Evolutionary conservation across 2,113 vertebrate genomes (phyloP), one percentile per base, ranked within the genome.

Genomic region (Gadus chalcogrammus): DNA sequence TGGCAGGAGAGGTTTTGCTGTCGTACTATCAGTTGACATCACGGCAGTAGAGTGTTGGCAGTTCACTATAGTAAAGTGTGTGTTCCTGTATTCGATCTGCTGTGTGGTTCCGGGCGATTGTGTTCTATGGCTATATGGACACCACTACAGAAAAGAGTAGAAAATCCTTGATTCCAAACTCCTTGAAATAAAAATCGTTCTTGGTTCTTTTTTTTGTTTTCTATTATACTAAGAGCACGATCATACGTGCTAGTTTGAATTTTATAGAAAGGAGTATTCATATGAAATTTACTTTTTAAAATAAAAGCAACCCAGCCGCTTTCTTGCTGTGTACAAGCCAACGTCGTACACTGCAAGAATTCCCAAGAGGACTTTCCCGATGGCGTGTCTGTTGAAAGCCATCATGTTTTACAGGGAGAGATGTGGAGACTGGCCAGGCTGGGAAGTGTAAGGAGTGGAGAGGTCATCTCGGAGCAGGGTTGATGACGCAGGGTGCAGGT

Each of bases 1-100:
- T 65, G 18, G 48, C 38, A 74, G 74, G 72, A 72, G 48, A 67
- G 24, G 71, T 69, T 81, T 82, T 81, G 74, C 84, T 81, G 69
- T 81, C 58, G 58, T 63, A 42, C 38, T 48, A 48, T 82, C 53
- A 71, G 59, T 70, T 55, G 62, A 69, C 70, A 69, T 69, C 24
- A 59, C 72, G 72, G 78, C 78, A 84, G 72, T 75, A 75, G 2
- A 53, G 55, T 67, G 69, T 56, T 77, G 64, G 56, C 31, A 70
- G 65, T 74, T 48, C 22, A 64, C 56, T 15, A 18, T 74, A 71
- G 71, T 69, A 73, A 69, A 48, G 61, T 70, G 64, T 62, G n/a
- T 70, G 48, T 73, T 64, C 6, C 48, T 63, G 68, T 42, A 58
- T 63, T 20, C 38, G 48, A 28, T 76, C 63, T 58, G 64, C 67